Evolutionary conservation across 2,888 invertebrate genomes (phyloP).

Genomic region (Trisateles emortualis): DNA sequence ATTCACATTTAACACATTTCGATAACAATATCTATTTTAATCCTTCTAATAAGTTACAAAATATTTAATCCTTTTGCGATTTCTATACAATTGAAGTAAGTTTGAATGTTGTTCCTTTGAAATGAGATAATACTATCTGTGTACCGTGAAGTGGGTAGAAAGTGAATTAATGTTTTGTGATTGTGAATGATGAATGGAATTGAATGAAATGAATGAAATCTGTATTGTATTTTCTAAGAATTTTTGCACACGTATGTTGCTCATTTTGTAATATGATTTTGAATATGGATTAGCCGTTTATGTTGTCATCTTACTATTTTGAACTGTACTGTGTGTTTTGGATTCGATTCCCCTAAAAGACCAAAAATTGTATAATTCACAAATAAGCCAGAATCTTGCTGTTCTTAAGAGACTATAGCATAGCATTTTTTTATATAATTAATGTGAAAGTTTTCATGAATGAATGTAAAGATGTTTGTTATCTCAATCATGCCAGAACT

Average conservation of each 20-base stretch:
- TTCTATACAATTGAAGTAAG: neutral
- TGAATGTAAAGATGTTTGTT: no score
- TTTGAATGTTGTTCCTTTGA: neutral
- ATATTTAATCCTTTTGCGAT: slow-evolving; percentile 8
- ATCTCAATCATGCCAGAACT: no score
- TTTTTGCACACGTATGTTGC: slow-evolving; percentile 2
- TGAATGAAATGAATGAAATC: neutral
- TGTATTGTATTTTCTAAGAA: slow-evolving; percentile 1
- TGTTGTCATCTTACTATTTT: no score
- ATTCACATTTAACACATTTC: neutral
- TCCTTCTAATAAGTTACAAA: neutral
- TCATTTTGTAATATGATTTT: no score
- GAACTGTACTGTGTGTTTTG: no score
- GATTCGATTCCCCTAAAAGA: no score
- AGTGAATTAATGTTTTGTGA: slow-evolving; percentile 1
- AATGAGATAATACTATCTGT: slow-evolving; percentile 1
- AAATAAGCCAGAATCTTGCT: no score
- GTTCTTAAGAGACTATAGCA: no score
- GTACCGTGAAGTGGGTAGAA: neutral
- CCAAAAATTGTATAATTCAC: no score
- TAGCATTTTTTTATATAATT: no score
- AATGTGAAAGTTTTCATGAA: no score
- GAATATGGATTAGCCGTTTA: no score
- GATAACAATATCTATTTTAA: neutral
- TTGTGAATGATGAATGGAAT: neutral